Evolutionary conservation across 2,888 invertebrate genomes (phyloP).

Genomic region (Noctua pronuba): DNA sequence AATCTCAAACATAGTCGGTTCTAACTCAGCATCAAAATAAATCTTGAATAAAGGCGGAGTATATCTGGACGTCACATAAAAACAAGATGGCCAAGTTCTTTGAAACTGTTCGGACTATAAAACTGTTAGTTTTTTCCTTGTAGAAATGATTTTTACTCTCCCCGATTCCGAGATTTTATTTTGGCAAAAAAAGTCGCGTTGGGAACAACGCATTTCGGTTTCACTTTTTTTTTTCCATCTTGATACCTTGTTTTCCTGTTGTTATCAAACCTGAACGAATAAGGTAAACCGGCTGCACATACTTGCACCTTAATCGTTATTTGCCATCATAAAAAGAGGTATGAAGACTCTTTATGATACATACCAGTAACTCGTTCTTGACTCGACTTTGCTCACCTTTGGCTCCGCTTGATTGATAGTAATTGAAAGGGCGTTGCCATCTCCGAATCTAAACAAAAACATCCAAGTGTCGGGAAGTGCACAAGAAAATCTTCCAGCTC

Average conservation of each 20-base stretch:
- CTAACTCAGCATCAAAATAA: slow-evolving; percentile 52
- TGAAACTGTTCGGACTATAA: slow-evolving; percentile 47
- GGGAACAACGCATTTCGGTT: neutral
- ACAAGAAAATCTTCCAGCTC: slow-evolving; percentile 12
- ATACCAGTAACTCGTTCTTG: neutral
- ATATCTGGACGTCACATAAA: slow-evolving; percentile 40
- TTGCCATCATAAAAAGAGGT: neutral
- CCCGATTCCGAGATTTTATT: slow-evolving; percentile 19
- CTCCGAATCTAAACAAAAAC: slow-evolving; percentile 10
- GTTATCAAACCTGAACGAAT: neutral
- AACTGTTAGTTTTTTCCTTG: slow-evolving; percentile 58
- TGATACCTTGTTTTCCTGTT: slow-evolving; percentile 25
- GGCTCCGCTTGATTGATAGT: neutral
- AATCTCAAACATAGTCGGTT: slow-evolving; percentile 57
- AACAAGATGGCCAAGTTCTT: slow-evolving; percentile 42
- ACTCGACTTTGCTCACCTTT: slow-evolving; percentile 20
- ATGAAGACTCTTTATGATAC: neutral
- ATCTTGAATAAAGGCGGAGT: slow-evolving; percentile 42
- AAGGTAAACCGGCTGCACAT: neutral
- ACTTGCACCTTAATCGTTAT: neutral
- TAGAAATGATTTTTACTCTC: slow-evolving; percentile 30
- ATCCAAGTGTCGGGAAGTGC: neutral
- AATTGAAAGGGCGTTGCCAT: slow-evolving; percentile 16
- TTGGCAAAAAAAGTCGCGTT: slow-evolving; percentile 10
- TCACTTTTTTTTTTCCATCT: slow-evolving; percentile 11